Conservation (phyloP, 2,797 vertebrate species). For the Hippopotamyrus pictus region DNA sequence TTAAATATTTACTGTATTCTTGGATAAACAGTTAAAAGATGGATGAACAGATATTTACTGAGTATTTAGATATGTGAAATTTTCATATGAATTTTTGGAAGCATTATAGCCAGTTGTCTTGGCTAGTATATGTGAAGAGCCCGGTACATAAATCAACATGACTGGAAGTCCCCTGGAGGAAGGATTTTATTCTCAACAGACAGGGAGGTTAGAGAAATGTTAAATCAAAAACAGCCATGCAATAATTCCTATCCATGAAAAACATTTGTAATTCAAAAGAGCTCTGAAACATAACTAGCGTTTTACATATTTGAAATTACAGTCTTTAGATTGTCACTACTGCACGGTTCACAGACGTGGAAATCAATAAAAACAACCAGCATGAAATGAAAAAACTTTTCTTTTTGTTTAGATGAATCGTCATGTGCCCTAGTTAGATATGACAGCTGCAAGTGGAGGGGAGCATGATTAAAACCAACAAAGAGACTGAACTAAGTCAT, state of each 20-base stretch:
- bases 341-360: not conserved
- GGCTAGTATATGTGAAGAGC: not conserved
- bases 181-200: not conserved
- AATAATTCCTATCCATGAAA: not conserved
- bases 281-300: not conserved
- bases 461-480: not conserved
- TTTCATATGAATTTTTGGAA: not conserved
- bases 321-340: not conserved
- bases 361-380: not conserved
- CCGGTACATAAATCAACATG: not conserved
- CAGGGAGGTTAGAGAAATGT: not conserved
- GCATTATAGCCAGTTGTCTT: not conserved
- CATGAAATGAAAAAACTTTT: not conserved
- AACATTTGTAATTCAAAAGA: not conserved
- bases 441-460: not conserved
- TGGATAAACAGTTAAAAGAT: not conserved
- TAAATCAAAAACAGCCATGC: not conserved
- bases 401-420: not conserved
- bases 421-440: not conserved
- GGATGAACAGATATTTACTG: not conserved
- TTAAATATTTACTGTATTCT: not conserved
- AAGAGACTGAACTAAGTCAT: not conserved
- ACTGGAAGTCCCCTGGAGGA: not conserved
- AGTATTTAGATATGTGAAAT: not conserved
- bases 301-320: not conserved